Evolutionary conservation across 2,113 vertebrate species (phyloP).

Genomic region (Erpornis zantholeuca): DNA sequence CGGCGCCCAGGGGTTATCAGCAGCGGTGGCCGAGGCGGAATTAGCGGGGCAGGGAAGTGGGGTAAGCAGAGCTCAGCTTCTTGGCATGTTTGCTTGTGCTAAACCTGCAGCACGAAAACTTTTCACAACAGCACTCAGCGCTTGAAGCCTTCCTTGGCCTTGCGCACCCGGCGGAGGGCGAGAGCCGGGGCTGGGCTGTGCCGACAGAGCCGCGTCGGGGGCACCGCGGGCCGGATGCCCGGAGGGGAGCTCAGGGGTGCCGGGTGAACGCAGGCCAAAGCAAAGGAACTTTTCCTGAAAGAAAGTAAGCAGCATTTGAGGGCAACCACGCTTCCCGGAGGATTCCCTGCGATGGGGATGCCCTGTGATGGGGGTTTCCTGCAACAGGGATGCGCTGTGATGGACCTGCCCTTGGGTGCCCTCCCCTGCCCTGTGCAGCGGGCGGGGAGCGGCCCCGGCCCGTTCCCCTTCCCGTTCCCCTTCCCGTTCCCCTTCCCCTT

Average conservation of each 20-base stretch:
- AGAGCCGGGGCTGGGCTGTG: neutral
- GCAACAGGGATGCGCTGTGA: fast-evolving
- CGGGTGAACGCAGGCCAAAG: fast-evolving
- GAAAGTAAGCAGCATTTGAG: fast-evolving
- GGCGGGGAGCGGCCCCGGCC: too few species aligned
- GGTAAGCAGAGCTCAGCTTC: neutral
- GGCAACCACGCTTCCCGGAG: neutral
- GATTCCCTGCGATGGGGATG: too few species aligned
- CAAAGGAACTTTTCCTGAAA: neutral
- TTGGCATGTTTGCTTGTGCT: conserved; percentile 46
- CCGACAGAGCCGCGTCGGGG: conserved; percentile 30
- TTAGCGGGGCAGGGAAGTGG: neutral
- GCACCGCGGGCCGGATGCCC: too few species aligned
- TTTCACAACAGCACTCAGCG: conserved; percentile 52
- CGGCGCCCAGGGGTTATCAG: conserved; percentile 25
- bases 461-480: neutral
- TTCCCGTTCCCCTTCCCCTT: neutral
- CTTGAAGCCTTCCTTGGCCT: neutral
- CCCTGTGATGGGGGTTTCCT: neutral
- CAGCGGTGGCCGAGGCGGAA: neutral
- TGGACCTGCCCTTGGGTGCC: neutral
- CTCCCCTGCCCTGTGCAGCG: fast-evolving
- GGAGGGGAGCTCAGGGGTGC: too few species aligned
- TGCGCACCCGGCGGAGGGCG: too few species aligned
- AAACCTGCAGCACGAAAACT: conserved; percentile 27